phyloP scores from a whole-genome alignment of 2,797 vertebrate genomes.

The Clamator glandarius region DNA sequence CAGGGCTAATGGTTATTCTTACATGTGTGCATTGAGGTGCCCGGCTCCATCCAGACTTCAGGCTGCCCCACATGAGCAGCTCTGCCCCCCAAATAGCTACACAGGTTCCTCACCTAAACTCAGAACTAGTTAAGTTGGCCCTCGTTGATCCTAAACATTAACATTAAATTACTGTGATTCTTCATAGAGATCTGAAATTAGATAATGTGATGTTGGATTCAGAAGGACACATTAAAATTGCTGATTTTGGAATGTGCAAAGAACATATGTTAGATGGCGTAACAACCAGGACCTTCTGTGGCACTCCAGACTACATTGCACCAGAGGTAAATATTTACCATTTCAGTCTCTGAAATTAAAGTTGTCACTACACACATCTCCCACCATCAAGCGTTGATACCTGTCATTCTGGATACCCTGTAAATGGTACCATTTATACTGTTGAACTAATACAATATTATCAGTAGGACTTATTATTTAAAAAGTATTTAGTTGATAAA shows the following conservation, averaged over 20 bases:
- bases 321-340: slow-evolving; percentile 85
- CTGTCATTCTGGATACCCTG: background rate
- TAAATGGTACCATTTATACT: background rate
- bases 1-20: background rate
- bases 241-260: slow-evolving; percentile 99
- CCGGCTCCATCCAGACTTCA: background rate
- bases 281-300: slow-evolving; percentile 95
- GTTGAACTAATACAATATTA: background rate
- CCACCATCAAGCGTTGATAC: background rate
- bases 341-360: background rate
- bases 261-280: slow-evolving; percentile 90
- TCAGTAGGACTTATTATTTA: background rate
- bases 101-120: background rate
- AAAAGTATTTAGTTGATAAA: background rate
- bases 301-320: slow-evolving; percentile 97
- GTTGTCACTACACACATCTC: background rate
- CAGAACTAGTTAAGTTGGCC: background rate
- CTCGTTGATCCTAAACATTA: background rate
- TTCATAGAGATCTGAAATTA: slow-evolving; percentile 92
- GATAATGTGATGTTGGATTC: slow-evolving; percentile 97
- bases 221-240: slow-evolving; percentile 98
- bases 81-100: background rate
- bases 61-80: fast-evolving
- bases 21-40: fast-evolving
- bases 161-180: slow-evolving; percentile 35